Evolutionary conservation across 92 coral and sea anemone species (phyloP).

Genomic region (Muricea muricata): DNA sequence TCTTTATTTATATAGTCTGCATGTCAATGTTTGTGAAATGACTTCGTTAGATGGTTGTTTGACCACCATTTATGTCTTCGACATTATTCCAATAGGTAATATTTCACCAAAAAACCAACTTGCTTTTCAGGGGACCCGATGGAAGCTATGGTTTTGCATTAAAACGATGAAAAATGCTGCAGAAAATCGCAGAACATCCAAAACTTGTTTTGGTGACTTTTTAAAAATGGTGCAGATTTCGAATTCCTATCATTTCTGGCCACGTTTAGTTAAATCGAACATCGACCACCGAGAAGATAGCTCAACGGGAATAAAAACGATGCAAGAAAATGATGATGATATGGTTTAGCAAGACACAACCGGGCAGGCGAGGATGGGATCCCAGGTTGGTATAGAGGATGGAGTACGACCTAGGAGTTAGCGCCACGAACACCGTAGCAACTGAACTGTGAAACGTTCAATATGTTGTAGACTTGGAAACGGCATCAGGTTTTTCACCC

Average conservation of each 20-base stretch:
- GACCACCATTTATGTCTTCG: too few relatives aligned
- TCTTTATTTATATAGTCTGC: too few relatives aligned
- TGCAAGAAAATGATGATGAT: neutral
- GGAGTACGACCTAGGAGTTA: too few relatives aligned
- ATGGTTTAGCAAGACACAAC: neutral
- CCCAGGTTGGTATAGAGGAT: too few relatives aligned
- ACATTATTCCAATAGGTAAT: neutral
- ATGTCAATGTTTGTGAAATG: too few relatives aligned
- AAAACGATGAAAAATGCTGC: constrained; percentile 35
- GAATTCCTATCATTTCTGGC: neutral
- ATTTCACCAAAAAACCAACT: neutral
- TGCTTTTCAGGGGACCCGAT: constrained; percentile 62
- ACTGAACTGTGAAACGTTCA: too few relatives aligned
- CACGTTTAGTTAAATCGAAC: neutral
- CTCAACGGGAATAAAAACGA: neutral
- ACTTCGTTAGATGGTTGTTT: too few relatives aligned
- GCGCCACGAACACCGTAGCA: too few relatives aligned
- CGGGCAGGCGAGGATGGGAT: neutral
- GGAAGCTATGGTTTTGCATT: constrained; percentile 58
- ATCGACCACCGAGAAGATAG: neutral
- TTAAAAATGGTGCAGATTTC: neutral
- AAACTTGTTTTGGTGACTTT: neutral
- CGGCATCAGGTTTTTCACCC: too few relatives aligned
- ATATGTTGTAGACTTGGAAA: too few relatives aligned
- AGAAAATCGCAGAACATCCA: neutral